Conservation (phyloP, 2,888 invertebrate species). For the Pollenia griseotomentosa region DNA sequence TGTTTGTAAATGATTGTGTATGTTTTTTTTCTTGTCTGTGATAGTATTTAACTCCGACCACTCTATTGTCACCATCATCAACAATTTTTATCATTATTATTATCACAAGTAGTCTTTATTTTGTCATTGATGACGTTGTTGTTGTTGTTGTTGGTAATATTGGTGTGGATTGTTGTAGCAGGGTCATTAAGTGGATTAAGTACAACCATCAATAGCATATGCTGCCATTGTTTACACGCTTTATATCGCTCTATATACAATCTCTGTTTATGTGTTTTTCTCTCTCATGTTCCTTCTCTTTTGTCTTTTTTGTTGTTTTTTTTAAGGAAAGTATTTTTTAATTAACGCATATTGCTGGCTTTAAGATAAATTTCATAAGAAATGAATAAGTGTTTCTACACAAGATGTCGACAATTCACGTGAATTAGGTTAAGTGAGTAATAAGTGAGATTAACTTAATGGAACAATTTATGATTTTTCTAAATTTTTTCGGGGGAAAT, state of each 20-base stretch:
- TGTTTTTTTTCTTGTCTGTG: background rate
- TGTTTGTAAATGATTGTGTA: background rate
- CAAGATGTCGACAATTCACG: background rate
- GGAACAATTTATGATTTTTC: background rate
- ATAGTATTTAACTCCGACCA: conserved; percentile 54
- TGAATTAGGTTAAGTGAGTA: background rate
- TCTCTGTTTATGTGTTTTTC: background rate
- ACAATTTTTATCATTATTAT: conserved; percentile 62
- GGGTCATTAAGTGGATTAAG: conserved; percentile 71
- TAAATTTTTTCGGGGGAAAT: too few relatives aligned
- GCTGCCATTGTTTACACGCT: conserved; percentile 63
- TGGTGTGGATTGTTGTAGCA: conserved; percentile 35
- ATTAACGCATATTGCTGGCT: background rate
- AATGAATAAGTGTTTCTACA: background rate
- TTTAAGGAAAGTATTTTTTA: background rate
- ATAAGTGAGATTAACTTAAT: conserved; percentile 6
- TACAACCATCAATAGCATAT: conserved; percentile 69
- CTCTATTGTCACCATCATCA: conserved; percentile 65
- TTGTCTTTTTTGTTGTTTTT: background rate
- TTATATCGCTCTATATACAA: background rate
- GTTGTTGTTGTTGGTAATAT: conserved; percentile 27
- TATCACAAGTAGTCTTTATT: conserved; percentile 54
- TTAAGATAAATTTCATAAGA: background rate
- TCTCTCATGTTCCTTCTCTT: background rate
- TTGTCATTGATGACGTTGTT: conserved; percentile 24